Evolutionary conservation across 1,140 invertebrate species (phyloP), one percentile per base, ranked within the genome.

Genomic region (Pseudomyrmex dendroicus): DNA sequence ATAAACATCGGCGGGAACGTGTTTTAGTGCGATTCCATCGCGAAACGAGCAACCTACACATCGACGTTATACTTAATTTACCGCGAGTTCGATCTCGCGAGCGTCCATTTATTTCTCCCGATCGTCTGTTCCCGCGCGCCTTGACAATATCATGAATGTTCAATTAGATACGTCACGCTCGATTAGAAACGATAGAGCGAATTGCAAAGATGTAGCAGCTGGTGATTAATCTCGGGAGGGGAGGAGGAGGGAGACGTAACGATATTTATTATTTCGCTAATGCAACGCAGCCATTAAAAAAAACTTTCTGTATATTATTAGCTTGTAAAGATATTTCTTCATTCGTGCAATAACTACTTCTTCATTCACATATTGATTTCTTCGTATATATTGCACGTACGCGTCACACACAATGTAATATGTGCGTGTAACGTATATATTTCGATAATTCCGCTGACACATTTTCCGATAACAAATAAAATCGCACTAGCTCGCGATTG

Each of bases 91-190:
- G 68, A 80, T 80, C 76, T 84, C 73, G 80, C n/a, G 10, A n/a
- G 59, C 48, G 82, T 66, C 83, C 70, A 87, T 87, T 84, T 84
- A 86, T 84, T 86, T 84, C 82, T 68, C 56, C 50, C 68, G 62
- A 50, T 52, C 13, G 44, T 13, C 20, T 10, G 70, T 64, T 59
- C 25, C 70, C 70, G 44, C n/a, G 25, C 50, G 50, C 57, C 54
- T 70, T 62, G 63, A 64, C 50, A 78, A 86, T 87, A 87, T 84
- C 85, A 76, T 77, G 82, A 84, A 87, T 87, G 59, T 67, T 57
- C 85, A 86, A 87, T 87, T 87, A 84, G 85, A 87, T 74, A 83
- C 86, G 86, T 87, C 85, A 87, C 70, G 85, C 68, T 87, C 82
- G 86, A 87, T 87, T 87, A 87, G 86, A 87, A 59, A 48, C 20